Evolutionary conservation across 2,113 vertebrate species (phyloP).

Genomic region (Dasyornis broadbenti): DNA sequence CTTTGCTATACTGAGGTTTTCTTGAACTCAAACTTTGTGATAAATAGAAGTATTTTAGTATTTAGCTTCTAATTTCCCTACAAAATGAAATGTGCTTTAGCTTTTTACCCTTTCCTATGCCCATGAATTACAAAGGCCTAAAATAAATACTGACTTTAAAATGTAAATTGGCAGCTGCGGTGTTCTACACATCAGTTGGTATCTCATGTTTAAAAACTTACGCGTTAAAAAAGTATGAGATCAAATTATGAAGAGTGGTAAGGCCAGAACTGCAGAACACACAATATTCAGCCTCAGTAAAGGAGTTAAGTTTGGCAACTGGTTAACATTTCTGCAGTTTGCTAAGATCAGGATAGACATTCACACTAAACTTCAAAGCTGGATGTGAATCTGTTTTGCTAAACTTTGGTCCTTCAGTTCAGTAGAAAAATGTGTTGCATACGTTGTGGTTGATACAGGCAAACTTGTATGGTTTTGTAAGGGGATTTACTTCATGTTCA

Average conservation of each 20-base stretch:
- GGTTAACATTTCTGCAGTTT: not conserved
- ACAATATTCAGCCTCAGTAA: not conserved
- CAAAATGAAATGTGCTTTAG: accelerated
- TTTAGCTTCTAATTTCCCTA: not conserved
- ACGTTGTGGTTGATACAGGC: not conserved
- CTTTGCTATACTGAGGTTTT: not conserved
- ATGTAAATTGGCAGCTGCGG: not conserved
- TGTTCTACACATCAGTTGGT: not conserved
- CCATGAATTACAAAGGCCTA: not conserved
- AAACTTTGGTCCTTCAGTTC: not conserved
- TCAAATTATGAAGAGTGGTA: not conserved
- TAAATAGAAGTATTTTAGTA: not conserved
- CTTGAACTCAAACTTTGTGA: not conserved
- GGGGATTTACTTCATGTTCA: not conserved
- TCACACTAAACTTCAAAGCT: not conserved
- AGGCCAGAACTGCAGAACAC: not conserved
- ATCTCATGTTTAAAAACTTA: not conserved
- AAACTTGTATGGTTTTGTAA: not conserved
- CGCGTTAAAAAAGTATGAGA: not conserved
- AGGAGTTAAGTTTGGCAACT: not conserved
- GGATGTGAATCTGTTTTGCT: not conserved
- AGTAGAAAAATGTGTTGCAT: not conserved
- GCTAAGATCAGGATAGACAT: not conserved
- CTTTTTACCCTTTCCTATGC: not conserved
- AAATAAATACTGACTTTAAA: not conserved